phyloP scores from a whole-genome alignment of 2,888 invertebrate species.

The Nymphalis urticae region DNA sequence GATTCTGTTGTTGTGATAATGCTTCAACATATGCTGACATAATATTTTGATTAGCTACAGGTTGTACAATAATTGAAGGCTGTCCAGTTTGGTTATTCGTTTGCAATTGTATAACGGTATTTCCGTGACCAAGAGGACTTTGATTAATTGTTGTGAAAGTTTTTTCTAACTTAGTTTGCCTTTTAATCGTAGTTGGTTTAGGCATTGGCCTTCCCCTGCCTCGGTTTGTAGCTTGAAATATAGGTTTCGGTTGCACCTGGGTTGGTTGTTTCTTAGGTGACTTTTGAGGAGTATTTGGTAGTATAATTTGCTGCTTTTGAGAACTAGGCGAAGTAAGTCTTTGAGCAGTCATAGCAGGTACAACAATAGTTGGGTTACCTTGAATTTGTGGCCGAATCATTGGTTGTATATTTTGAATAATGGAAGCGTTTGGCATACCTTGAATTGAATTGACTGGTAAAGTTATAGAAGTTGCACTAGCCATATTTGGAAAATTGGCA shows the following conservation, averaged over 20 bases:
- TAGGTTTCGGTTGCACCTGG: conserved; percentile 75
- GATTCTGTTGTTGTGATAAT: conserved; percentile 85
- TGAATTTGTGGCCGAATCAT: conserved; percentile 77
- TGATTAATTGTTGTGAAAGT: conserved; percentile 75
- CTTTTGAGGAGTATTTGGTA: conserved; percentile 70
- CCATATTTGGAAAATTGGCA: conserved; percentile 74
- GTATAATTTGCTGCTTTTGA: conserved; percentile 74
- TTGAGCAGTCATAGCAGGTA: conserved; percentile 74
- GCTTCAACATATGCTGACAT: conserved; percentile 86
- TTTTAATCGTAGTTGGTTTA: conserved; percentile 73
- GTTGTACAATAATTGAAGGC: conserved; percentile 87
- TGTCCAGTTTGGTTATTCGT: conserved; percentile 79
- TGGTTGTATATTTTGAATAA: conserved; percentile 77
- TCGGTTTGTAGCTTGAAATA: conserved; percentile 72
- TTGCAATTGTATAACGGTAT: conserved; percentile 82
- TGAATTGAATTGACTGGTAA: conserved; percentile 76
- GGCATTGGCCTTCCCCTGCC: conserved; percentile 73
- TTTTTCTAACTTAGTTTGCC: conserved; percentile 76
- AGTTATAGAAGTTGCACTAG: conserved; percentile 76
- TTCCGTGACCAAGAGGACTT: conserved; percentile 67
- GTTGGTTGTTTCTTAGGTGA: conserved; percentile 76
- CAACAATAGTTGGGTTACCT: conserved; percentile 74
- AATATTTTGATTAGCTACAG: conserved; percentile 81
- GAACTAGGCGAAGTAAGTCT: conserved; percentile 70
- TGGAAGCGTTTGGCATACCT: conserved; percentile 72